Evolutionary conservation across 2,797 vertebrate genomes (phyloP), one percentile per base, ranked within the genome.

Genomic region (Avahi laniger): DNA sequence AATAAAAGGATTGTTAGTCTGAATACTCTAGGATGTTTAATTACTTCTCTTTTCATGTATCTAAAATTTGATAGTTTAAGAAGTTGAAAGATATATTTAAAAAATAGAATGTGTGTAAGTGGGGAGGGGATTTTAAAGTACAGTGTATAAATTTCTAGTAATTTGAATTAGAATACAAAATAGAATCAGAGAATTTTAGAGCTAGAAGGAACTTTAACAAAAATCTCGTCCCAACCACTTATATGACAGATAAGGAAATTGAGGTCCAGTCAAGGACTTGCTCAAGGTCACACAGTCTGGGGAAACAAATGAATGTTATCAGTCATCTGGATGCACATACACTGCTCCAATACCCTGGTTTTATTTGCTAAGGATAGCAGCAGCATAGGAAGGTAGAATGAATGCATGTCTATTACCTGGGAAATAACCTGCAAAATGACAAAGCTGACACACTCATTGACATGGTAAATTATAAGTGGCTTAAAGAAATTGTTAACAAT

Each of bases 351-450:
- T 57, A 88, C 52, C 61, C 18, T 79, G 46, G n/a, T 95, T 94
- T 96, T 96, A 97, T 87, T 96, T 95, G 84, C 94, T 96, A 83
- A 73, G 43, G 91, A 91, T 81, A 70, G 46, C 61, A 86, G 82
- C 85, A 92, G 80, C 43, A 43, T 82, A 72, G 87, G 91, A 95
- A 89, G 18, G 59, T 61, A 89, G 81, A 96, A 98, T 89, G 72
- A 92, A 96, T 94, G 76, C 48, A 65, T 83, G 35, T 85, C 30
- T 94, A 91, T 96, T 97, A 93, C 86, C 38, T 94, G 75, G 94
- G 89, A 97, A 97, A 97, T 95, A 95, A 94, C 65, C 82, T 96
- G 85, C 15, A 14, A 97, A 97, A 96, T 69, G 93, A 97, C 83
- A 94, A 96, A 95, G 33, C 52, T 94, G 93, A 94, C 80, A 93